Evolutionary conservation across 2,888 invertebrate species (phyloP), one percentile per base, ranked within the genome.

Genomic region (Lasioglossum calceatum): DNA sequence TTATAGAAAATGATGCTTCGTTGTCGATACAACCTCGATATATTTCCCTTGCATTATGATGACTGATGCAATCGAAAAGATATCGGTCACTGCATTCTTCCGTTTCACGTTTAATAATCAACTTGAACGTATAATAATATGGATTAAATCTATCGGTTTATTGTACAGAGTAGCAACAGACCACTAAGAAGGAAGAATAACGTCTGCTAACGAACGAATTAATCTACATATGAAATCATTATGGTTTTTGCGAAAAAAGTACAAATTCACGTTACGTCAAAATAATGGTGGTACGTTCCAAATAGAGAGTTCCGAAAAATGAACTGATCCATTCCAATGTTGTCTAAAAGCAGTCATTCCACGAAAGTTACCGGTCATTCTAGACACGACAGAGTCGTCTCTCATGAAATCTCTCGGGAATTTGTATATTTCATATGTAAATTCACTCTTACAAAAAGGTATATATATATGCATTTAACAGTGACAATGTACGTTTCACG

Each of bases 1-100:
- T 80, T 23, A 88, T 89, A 89, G 76, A 87, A 90, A 90, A 89
- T 79, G 82, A 81, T 80, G 12, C n/a, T 42, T 77, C 5, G 58
- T 88, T 78, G 47, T 71, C 61, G 77, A 54, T 36, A 74, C 42
- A 84, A 79, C 27, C 19, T n/a, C 72, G 76, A 39, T 54, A 84
- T 61, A 79, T 42, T 71, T 81, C 61, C 67, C 50, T 73, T 23
- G 23, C 50, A 82, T 77, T 47, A 42, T 61, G n/a, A 61, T 39
- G 70, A 39, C 44, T 81, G 44, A 81, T 27, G 54, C 77, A 74
- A 73, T 76, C 64, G 50, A 75, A 54, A 70, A 71, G 36, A 79
- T 76, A 19, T 82, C 12, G n/a, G 61, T 82, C 47, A 4, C 50
- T 84, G 78, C 32, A 54, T 75, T 27, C 14, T 71, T 39, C 42